Percentiles rank a stretch among this genome's conserved stretches.
phyloP scores from a whole-genome alignment of 35 echinoderm and acorn worm genomes.

The Apostichopus parvimensis region DNA sequence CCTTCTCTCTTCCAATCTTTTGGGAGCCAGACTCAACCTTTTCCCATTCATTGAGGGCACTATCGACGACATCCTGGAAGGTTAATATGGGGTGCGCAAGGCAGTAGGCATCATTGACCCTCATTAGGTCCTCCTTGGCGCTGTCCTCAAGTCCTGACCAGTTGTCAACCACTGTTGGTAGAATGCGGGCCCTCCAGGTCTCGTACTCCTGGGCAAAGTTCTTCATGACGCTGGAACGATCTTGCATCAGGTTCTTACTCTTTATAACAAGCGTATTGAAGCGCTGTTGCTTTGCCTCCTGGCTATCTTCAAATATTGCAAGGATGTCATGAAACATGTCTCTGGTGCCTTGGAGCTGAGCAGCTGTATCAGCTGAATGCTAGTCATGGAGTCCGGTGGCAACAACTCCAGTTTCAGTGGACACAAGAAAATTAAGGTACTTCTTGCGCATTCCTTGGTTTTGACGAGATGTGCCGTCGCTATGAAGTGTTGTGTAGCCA shows the following conservation, averaged over 20 bases:
- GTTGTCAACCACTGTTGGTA: constrained; percentile 33
- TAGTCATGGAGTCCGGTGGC: constrained; percentile 48
- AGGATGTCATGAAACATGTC: constrained; percentile 33
- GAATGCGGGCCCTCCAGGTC: constrained; percentile 25
- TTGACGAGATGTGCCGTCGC: constrained; percentile 42
- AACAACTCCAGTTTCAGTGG: constrained; percentile 32
- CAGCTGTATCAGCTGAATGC: constrained; percentile 45
- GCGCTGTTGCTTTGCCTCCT: neutral
- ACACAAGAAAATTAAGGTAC: constrained; percentile 32
- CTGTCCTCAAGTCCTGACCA: constrained; percentile 17
- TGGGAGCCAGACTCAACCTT: constrained; percentile 16
- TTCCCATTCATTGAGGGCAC: constrained; percentile 51
- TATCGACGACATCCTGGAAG: constrained; percentile 36
- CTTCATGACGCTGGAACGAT: constrained; percentile 55
- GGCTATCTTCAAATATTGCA: neutral
- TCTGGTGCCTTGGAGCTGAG: constrained; percentile 21
- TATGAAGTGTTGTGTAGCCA: constrained; percentile 35
- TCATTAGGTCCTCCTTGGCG: constrained; percentile 1
- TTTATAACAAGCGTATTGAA: constrained; percentile 28
- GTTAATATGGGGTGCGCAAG: constrained; percentile 33
- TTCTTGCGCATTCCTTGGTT: constrained; percentile 54
- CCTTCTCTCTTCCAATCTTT: constrained; percentile 31
- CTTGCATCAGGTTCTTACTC: constrained; percentile 47
- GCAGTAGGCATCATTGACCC: constrained; percentile 40
- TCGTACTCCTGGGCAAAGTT: constrained; percentile 37